phyloP scores from a whole-genome alignment of 2,113 vertebrate species.

The Austrofundulus limnaeus region DNA sequence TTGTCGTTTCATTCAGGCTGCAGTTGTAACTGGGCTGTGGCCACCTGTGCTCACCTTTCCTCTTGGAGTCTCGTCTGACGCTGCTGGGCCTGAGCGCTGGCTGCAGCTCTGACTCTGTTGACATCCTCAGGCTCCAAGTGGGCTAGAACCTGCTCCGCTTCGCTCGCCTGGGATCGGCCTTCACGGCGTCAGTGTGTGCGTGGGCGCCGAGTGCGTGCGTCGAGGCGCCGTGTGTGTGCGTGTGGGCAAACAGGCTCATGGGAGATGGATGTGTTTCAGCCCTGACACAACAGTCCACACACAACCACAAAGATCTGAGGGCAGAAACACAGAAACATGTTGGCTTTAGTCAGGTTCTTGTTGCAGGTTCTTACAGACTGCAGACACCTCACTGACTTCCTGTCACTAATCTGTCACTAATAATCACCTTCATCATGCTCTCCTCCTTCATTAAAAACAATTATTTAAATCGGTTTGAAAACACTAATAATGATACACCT shows the following conservation, averaged over 20 bases:
- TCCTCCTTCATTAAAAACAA: not conserved
- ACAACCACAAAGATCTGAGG: conserved; percentile 76
- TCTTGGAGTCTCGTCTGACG: conserved; percentile 97
- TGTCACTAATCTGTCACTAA: conserved; percentile 36
- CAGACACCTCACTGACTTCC: too few relatives aligned
- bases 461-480: conserved; percentile 3
- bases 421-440: not conserved
- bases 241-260: conserved; percentile 90
- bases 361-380: too few relatives aligned
- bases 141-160: conserved; percentile 61
- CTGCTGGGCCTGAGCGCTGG: conserved; percentile 98
- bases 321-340: conserved; percentile 23
- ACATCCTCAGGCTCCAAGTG: conserved; percentile 87
- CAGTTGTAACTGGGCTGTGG: not conserved
- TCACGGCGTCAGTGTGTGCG: conserved; percentile 65
- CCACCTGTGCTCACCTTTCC: conserved; percentile 85
- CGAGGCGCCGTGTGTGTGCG: conserved; percentile 76
- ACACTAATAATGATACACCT: not conserved
- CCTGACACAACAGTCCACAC: conserved; percentile 88
- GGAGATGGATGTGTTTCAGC: conserved; percentile 85
- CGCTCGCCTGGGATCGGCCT: conserved; percentile 55
- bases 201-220: conserved; percentile 72
- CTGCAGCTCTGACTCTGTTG: conserved; percentile 99
- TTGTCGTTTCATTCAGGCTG: not conserved
- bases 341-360: conserved; percentile 37